These are phyloP conservation scores for Oncorhynchus nerka DNA, from an alignment of 2,113 vertebrate genomes.

Conservation along the genomic window DNA sequence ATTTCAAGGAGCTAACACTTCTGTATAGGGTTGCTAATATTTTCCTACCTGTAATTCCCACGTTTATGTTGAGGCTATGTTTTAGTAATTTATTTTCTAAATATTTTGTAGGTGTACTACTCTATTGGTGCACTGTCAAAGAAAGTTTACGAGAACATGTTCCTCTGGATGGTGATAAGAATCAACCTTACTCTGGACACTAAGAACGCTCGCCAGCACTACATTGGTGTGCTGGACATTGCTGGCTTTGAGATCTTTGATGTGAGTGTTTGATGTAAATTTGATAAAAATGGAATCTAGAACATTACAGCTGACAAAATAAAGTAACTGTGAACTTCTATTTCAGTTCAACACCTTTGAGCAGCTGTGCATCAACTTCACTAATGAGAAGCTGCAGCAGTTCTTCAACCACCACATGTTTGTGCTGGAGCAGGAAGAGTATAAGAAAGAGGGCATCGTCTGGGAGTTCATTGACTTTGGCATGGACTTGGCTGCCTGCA, in stretches of 20 bases:
- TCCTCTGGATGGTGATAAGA: slow-evolving; percentile 63
- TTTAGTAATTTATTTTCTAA: not conserved
- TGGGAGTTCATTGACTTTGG: slow-evolving; percentile 83
- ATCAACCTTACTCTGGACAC: slow-evolving; percentile 64
- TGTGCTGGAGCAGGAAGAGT: slow-evolving; percentile 80
- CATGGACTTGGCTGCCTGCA: slow-evolving; percentile 88
- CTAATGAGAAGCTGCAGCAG: slow-evolving; percentile 82
- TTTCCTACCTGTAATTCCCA: not conserved
- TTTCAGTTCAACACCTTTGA: slow-evolving; percentile 59
- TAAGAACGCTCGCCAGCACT: slow-evolving; percentile 57
- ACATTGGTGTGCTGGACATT: slow-evolving; percentile 62
- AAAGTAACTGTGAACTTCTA: not conserved
- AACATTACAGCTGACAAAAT: not conserved
- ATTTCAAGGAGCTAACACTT: not conserved
- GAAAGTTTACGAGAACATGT: slow-evolving; percentile 64
- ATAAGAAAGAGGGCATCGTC: slow-evolving; percentile 80
- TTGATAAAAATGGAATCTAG: not conserved
- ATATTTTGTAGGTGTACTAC: slow-evolving; percentile 37
- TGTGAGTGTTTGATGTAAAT: slow-evolving; percentile 31
- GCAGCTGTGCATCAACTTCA: slow-evolving; percentile 80
- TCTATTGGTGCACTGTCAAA: slow-evolving; percentile 57
- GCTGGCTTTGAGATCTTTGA: slow-evolving; percentile 65
- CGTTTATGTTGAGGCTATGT: not conserved
- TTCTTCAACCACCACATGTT: slow-evolving; percentile 87
- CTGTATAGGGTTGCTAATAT: not conserved